Percentiles rank a stretch among this genome's conserved stretches.
These are phyloP conservation scores for Tolmerus cingulatus DNA, from an alignment of 2,888 invertebrate genomes.

Conservation along the genomic window DNA sequence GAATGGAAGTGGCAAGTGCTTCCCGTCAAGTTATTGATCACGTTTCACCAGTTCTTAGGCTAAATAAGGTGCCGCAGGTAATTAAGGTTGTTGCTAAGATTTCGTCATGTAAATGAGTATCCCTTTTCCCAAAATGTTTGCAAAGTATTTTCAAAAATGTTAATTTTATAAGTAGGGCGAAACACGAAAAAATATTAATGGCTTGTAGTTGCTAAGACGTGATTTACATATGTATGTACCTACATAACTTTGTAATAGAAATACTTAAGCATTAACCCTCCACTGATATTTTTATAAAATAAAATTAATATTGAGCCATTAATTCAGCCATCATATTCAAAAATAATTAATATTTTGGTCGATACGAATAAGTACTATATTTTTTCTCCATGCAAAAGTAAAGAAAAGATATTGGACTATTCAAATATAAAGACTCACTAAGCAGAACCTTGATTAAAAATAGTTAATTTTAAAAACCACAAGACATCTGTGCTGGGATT, in stretches of 20 bases:
- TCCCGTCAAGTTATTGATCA: slow-evolving; percentile 15
- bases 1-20: neutral
- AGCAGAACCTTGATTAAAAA: too few species aligned
- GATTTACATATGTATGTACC: neutral
- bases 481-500: too few species aligned
- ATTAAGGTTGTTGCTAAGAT: neutral
- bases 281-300: too few species aligned
- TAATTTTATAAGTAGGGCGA: neutral
- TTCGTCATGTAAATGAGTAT: neutral
- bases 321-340: too few species aligned
- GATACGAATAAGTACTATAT: too few species aligned
- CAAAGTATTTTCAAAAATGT: neutral
- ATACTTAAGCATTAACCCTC: neutral
- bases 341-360: too few species aligned
- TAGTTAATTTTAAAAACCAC: too few species aligned
- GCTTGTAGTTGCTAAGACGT: neutral
- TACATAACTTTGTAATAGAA: neutral
- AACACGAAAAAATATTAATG: neutral
- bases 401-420: too few species aligned
- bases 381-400: too few species aligned
- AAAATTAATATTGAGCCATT: too few species aligned
- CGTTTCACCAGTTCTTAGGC: neutral
- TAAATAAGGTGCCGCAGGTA: slow-evolving; percentile 6
- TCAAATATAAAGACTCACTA: too few species aligned
- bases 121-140: neutral